Evolutionary conservation across 2,797 vertebrate species (phyloP).

Genomic region (Margarornis squamiger): DNA sequence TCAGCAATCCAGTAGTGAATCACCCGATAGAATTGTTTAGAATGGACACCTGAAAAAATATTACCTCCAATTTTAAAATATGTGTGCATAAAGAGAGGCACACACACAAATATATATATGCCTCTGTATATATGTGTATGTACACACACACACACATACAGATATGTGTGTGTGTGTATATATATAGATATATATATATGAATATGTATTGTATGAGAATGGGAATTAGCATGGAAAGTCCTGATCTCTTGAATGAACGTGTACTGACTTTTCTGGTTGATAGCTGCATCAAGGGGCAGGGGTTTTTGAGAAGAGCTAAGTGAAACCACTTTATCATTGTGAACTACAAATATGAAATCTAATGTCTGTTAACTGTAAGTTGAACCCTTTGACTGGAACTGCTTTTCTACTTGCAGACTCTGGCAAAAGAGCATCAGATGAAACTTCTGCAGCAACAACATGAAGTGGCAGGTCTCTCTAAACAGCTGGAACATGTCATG

Average conservation of each 20-base stretch:
- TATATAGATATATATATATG: neutral
- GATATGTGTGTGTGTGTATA: too few relatives aligned
- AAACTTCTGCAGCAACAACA: slow-evolving; percentile 82
- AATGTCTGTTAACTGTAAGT: neutral
- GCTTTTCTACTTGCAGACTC: slow-evolving; percentile 66
- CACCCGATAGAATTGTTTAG: neutral
- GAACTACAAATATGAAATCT: neutral
- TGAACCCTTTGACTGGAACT: neutral
- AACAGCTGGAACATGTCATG: slow-evolving; percentile 83
- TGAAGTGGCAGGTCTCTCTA: slow-evolving; percentile 81
- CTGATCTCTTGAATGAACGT: neutral
- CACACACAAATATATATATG: too few relatives aligned
- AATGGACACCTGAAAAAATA: neutral
- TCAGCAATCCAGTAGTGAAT: neutral
- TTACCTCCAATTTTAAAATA: neutral
- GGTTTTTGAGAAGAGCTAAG: neutral
- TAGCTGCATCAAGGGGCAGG: neutral
- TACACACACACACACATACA: too few relatives aligned
- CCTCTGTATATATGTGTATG: too few relatives aligned
- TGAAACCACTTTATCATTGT: neutral
- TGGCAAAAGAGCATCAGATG: slow-evolving; percentile 80
- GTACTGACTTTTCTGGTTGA: neutral
- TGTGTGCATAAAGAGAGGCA: neutral
- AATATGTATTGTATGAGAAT: neutral
- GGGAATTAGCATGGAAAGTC: neutral